Evolutionary conservation across 2,888 invertebrate genomes (phyloP).

Genomic region (Drosophila nigritarsus): DNA sequence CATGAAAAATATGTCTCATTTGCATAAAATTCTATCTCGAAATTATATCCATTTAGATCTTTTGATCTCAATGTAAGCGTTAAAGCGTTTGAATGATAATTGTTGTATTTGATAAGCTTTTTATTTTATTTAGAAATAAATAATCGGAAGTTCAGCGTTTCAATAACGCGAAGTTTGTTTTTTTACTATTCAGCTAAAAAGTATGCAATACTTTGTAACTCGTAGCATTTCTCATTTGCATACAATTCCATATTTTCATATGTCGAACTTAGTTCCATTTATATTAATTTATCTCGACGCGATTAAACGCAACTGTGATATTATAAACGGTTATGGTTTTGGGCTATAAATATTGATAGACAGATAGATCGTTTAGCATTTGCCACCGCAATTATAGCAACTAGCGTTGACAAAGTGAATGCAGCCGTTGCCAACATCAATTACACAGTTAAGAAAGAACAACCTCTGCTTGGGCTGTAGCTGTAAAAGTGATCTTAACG

Average conservation of each 20-base stretch:
- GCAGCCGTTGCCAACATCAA: constrained; percentile 50
- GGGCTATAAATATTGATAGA: constrained; percentile 1
- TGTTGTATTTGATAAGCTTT: not conserved
- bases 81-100: constrained; percentile 30
- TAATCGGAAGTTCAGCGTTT: not conserved
- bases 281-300: not conserved
- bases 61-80: constrained; percentile 9
- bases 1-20: not conserved
- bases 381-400: constrained; percentile 61
- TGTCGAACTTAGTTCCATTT: not conserved
- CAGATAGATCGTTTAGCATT: constrained; percentile 50
- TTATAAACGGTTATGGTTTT: constrained; percentile 17
- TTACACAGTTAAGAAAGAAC: constrained; percentile 37
- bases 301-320: constrained; percentile 12
- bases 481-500: constrained; percentile 59
- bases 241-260: constrained; percentile 1
- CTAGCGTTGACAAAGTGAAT: constrained; percentile 66
- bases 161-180: not conserved
- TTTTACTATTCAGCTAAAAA: constrained; percentile 10
- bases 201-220: constrained; percentile 11
- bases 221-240: not conserved
- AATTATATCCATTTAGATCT: not conserved
- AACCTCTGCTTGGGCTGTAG: constrained; percentile 12
- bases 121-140: not conserved
- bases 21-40: not conserved